Conservation (phyloP, 2,113 vertebrate genomes). For the Myrmophylax atrothorax region DNA sequence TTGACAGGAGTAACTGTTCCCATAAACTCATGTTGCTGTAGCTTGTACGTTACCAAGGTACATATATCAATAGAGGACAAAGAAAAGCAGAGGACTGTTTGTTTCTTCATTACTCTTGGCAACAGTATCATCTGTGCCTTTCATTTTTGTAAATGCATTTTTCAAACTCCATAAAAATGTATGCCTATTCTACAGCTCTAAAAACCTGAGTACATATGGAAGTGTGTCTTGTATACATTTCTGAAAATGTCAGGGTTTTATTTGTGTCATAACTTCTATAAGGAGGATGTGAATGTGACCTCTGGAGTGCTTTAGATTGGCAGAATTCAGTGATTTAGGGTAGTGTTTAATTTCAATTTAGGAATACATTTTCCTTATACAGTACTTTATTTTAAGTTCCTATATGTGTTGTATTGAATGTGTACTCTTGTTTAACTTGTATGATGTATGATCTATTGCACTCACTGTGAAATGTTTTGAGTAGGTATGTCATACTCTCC, state of each 20-base stretch:
- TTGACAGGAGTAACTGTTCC: neutral
- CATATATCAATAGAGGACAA: neutral
- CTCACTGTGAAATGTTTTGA: neutral
- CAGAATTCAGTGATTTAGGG: neutral
- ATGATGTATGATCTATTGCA: neutral
- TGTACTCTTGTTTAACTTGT: neutral
- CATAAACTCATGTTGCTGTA: neutral
- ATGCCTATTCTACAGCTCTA: neutral
- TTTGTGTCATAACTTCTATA: neutral
- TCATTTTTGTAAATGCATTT: neutral
- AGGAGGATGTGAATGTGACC: neutral
- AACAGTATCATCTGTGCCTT: neutral
- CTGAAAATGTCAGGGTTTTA: neutral
- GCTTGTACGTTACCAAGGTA: neutral
- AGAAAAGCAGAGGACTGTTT: neutral
- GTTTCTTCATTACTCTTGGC: slow-evolving; percentile 5
- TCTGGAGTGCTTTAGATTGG: neutral
- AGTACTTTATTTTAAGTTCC: neutral
- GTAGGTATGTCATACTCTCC: neutral
- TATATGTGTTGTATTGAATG: neutral
- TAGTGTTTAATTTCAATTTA: neutral
- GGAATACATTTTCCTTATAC: neutral
- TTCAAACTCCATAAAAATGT: neutral
- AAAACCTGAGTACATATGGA: neutral
- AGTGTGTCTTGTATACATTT: neutral